Evolutionary conservation across 37 sponge, comb jelly and placozoan species (phyloP).

Genomic region (Corticium candelabrum): DNA sequence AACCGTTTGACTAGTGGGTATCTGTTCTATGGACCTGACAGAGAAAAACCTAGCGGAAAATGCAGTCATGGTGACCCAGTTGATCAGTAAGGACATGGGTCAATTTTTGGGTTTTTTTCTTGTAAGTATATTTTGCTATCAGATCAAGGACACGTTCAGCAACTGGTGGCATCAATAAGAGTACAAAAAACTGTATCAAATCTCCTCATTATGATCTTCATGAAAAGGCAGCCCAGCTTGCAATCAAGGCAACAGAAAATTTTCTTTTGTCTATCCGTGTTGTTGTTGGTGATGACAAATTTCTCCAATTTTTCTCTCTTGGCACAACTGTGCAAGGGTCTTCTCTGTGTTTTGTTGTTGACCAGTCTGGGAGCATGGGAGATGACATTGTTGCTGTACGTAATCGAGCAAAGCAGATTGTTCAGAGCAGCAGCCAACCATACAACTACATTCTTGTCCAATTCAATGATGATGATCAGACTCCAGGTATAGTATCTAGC

Average conservation of each 20-base stretch:
- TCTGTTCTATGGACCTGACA: not conserved
- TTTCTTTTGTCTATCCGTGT: not conserved
- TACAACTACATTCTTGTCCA: not conserved
- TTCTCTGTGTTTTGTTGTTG: not conserved
- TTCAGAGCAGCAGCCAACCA: not conserved
- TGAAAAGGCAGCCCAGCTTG: not conserved
- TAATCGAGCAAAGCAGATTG: not conserved
- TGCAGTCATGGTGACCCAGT: conserved; percentile 1
- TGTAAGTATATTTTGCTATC: not conserved
- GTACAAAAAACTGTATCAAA: not conserved
- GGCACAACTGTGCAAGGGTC: not conserved
- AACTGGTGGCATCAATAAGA: not conserved
- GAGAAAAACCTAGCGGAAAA: not conserved
- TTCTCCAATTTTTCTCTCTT: not conserved
- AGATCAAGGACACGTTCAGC: not conserved
- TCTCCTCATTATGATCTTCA: not conserved
- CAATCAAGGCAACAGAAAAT: not conserved
- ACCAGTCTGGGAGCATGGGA: not conserved
- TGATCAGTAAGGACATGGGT: no score
- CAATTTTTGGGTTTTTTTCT: no score
- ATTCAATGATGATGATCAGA: conserved; percentile 1
- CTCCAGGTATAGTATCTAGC: not conserved
- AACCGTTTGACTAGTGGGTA: not conserved
- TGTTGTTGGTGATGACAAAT: not conserved
- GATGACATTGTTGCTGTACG: not conserved